Conservation (phyloP, 1,140 invertebrate species). For the Papilio helenus region DNA sequence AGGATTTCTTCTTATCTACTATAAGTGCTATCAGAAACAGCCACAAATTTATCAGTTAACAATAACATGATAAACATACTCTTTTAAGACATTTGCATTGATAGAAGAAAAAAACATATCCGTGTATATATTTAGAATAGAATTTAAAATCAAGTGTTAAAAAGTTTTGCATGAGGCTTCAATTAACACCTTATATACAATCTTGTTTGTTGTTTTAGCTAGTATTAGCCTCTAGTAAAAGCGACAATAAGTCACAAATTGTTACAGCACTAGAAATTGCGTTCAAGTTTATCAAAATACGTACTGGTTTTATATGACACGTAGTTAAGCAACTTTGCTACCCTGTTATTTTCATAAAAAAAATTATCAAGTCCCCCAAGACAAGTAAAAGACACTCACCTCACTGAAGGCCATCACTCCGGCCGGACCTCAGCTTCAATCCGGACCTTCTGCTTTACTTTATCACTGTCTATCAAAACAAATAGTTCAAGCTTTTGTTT, state of each 20-base stretch:
- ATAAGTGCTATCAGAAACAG: constrained; percentile 41
- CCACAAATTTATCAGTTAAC: constrained; percentile 47
- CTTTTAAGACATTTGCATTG: constrained; percentile 46
- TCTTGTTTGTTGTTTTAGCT: constrained; percentile 43
- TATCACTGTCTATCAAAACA: constrained; percentile 82
- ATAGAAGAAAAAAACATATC: constrained; percentile 43
- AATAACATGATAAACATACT: constrained; percentile 48
- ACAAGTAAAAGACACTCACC: constrained; percentile 66
- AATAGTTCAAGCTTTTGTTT: constrained; percentile 83
- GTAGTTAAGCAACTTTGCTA: constrained; percentile 40
- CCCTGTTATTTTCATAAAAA: constrained; percentile 29
- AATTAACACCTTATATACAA: constrained; percentile 31
- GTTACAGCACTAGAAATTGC: constrained; percentile 1
- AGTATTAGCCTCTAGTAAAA: constrained; percentile 13
- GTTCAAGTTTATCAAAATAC: constrained; percentile 25
- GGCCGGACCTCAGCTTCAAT: constrained; percentile 69
- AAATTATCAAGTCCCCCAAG: constrained; percentile 41
- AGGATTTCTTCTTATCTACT: constrained; percentile 43
- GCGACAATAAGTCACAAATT: constrained; percentile 7
- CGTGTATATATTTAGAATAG: constrained; percentile 42
- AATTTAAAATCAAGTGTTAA: constrained; percentile 45
- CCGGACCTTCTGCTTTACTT: constrained; percentile 78
- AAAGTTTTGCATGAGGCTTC: constrained; percentile 35
- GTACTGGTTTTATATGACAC: constrained; percentile 34
- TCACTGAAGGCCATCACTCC: constrained; percentile 84